A percentile compares a stretch with the other conserved stretches of the same genome.
Evolutionary conservation across 2,888 invertebrate genomes (phyloP).

Genomic region (Clepsis dumicolana): DNA sequence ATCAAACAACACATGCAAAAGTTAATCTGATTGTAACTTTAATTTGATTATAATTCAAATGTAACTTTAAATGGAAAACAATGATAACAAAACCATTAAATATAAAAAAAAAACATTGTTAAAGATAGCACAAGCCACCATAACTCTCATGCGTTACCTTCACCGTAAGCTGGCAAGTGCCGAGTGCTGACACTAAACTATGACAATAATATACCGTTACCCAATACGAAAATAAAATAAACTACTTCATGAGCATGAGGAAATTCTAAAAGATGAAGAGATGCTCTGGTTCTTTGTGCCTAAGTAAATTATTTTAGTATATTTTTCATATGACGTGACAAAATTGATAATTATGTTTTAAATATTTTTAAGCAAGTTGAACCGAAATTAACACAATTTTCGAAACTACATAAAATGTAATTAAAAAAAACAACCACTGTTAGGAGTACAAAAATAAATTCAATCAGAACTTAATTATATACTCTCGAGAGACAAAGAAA

Average conservation of each 20-base stretch:
- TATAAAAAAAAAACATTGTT: constrained; percentile 56
- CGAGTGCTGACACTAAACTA: constrained; percentile 70
- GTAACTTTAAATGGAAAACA: constrained; percentile 40
- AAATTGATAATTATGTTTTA: neutral
- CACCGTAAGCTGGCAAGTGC: constrained; percentile 77
- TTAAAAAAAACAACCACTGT: neutral
- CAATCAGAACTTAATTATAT: too few relatives aligned
- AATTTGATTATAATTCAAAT: constrained; percentile 44
- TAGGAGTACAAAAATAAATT: neutral
- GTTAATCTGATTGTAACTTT: constrained; percentile 46
- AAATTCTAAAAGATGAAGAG: constrained; percentile 51
- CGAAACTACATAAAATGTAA: neutral
- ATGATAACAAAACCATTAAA: constrained; percentile 43
- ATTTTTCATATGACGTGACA: too few relatives aligned
- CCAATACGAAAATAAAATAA: constrained; percentile 53
- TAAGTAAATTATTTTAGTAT: neutral
- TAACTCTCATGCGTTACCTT: constrained; percentile 82
- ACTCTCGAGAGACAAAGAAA: neutral
- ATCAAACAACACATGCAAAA: constrained; percentile 59
- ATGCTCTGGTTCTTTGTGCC: constrained; percentile 58
- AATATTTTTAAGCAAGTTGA: neutral
- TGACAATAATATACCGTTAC: constrained; percentile 63
- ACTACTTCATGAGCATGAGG: constrained; percentile 59
- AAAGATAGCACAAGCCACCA: constrained; percentile 66
- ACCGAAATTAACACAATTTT: neutral